Evolutionary conservation across 1,140 invertebrate genomes (phyloP).

Genomic region (Probaryconus sp.): DNA sequence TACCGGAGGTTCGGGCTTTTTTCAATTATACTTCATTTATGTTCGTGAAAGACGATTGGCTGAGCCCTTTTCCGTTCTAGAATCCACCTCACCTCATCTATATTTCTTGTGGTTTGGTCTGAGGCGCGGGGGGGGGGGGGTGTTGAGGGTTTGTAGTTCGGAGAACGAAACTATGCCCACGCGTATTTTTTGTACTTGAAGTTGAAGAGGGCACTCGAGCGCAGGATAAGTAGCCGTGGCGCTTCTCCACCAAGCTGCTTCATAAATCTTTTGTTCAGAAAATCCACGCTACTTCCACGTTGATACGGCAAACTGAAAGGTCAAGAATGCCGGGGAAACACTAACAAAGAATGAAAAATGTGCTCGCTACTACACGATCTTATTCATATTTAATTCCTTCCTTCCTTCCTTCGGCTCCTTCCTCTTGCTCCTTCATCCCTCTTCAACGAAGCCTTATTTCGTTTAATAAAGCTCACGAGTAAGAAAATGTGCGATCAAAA

Average conservation of each 20-base stretch:
- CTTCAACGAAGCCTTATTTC: conserved; percentile 13
- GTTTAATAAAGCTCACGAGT: too few species aligned
- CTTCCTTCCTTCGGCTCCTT: conserved; percentile 1
- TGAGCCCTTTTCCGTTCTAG: background rate
- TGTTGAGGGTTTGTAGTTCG: background rate
- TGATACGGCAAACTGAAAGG: conserved; percentile 68
- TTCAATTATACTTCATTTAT: conserved; percentile 35
- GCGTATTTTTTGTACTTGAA: conserved; percentile 59
- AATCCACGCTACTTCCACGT: conserved; percentile 57
- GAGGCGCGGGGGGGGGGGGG: too few species aligned
- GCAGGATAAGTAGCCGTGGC: conserved; percentile 67
- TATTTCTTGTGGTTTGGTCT: too few species aligned
- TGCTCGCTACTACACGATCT: conserved; percentile 20
- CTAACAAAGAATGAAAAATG: conserved; percentile 55
- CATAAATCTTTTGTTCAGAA: conserved; percentile 71
- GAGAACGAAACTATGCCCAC: conserved; percentile 24
- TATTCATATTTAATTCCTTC: conserved; percentile 43
- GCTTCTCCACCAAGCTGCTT: conserved; percentile 64
- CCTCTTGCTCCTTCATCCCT: background rate
- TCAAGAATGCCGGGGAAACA: conserved; percentile 64
- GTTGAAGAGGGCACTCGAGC: conserved; percentile 66
- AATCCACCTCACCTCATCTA: too few species aligned
- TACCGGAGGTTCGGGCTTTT: background rate
- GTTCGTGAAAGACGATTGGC: conserved; percentile 30
- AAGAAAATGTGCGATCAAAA: too few species aligned